These are phyloP conservation scores for Coreoperca whiteheadi DNA, from an alignment of 2,113 vertebrate genomes.

Conservation along the genomic window DNA sequence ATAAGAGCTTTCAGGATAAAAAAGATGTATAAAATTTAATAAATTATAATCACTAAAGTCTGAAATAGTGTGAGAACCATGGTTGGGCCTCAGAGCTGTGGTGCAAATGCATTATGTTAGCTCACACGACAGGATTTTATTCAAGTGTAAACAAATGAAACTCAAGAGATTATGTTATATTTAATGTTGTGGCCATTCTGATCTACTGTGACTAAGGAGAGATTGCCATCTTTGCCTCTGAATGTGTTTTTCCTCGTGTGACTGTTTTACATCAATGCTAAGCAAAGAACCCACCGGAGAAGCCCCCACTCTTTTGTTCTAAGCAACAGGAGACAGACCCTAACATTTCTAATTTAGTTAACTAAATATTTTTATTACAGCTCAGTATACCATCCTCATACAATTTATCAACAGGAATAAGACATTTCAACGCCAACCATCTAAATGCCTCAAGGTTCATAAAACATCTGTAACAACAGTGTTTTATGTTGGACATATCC, in stretches of 20 bases:
- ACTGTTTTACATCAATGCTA: constrained; percentile 10
- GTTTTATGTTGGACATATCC: neutral
- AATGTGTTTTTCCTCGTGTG: constrained; percentile 10
- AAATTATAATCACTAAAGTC: constrained; percentile 1
- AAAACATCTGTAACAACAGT: neutral
- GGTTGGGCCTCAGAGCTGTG: no score
- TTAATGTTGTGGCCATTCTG: neutral
- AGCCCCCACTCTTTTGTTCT: neutral
- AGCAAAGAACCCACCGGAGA: neutral
- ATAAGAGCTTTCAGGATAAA: neutral
- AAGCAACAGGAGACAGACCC: neutral
- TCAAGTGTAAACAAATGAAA: neutral
- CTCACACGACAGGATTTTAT: neutral
- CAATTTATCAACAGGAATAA: neutral
- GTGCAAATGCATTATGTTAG: neutral
- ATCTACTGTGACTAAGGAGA: neutral
- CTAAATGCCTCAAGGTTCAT: neutral
- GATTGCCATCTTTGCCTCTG: neutral
- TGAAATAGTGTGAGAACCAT: neutral
- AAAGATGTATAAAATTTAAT: no score
- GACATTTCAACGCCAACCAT: neutral
- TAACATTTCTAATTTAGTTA: neutral
- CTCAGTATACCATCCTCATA: neutral
- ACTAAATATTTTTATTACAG: neutral
- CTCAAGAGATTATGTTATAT: neutral